These are phyloP conservation scores for Lates calcarifer DNA, from an alignment of 2,113 vertebrate species.

Conservation along the genomic window DNA sequence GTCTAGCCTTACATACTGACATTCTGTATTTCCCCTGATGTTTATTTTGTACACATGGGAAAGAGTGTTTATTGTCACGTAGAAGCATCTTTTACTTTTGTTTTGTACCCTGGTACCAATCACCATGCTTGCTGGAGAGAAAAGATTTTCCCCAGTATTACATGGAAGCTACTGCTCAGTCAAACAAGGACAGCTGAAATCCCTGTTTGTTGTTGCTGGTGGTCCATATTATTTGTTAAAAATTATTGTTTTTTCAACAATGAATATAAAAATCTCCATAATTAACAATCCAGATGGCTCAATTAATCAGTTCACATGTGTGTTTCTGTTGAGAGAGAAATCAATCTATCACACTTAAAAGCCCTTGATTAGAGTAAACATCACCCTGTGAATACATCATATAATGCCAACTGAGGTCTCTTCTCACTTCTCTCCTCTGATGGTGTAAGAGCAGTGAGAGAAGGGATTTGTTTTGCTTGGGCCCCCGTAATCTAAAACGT, in stretches of 20 bases:
- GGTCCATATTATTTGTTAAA: background rate
- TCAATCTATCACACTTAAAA: constrained; percentile 15
- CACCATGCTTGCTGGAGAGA: too few relatives aligned
- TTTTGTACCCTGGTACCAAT: too few relatives aligned
- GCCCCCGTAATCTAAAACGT: constrained; percentile 33
- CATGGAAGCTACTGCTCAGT: too few relatives aligned
- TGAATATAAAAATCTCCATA: background rate
- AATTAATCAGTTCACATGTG: background rate
- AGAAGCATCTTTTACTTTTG: too few relatives aligned
- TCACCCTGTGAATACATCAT: background rate
- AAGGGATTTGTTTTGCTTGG: constrained; percentile 32
- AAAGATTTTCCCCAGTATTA: too few relatives aligned
- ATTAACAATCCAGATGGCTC: background rate
- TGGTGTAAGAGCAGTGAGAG: constrained; percentile 7
- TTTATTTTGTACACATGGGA: background rate
- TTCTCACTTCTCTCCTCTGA: background rate
- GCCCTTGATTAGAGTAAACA: constrained; percentile 9
- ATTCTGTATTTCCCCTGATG: background rate
- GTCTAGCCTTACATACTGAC: too few relatives aligned
- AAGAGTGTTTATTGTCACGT: background rate
- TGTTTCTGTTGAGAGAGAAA: constrained; percentile 2
- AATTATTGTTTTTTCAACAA: background rate
- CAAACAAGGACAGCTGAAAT: background rate
- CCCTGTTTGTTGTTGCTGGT: background rate
- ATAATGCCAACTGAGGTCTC: background rate